Evolutionary conservation across 2,113 vertebrate genomes (phyloP).

Genomic region (Sylvilagus bachmani): DNA sequence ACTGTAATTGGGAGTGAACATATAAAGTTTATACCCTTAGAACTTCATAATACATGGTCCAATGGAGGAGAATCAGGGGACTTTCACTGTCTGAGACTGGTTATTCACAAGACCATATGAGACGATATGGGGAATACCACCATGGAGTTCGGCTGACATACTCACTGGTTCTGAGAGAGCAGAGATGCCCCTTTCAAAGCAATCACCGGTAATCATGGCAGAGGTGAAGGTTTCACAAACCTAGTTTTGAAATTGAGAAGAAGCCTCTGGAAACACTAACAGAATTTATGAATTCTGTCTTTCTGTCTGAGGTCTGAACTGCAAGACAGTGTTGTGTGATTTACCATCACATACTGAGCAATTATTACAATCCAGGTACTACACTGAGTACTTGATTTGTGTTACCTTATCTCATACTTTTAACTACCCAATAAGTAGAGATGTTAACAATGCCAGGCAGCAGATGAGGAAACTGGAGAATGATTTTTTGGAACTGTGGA

Average conservation of each 20-base stretch:
- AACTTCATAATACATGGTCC: neutral
- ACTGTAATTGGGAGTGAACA: neutral
- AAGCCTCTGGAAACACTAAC: neutral
- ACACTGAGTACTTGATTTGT: neutral
- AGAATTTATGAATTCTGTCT: neutral
- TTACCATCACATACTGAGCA: neutral
- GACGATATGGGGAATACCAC: neutral
- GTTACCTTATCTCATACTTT: neutral
- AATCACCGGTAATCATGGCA: neutral
- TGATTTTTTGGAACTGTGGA: neutral
- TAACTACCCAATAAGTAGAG: neutral
- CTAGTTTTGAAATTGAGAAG: neutral
- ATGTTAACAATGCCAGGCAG: neutral
- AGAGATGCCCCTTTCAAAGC: neutral
- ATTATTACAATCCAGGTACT: neutral
- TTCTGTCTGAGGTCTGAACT: neutral
- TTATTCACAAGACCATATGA: neutral
- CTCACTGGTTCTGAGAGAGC: neutral
- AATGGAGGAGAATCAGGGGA: too few relatives aligned
- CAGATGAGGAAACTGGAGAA: neutral
- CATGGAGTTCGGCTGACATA: neutral
- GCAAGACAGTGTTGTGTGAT: neutral
- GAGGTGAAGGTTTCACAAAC: neutral
- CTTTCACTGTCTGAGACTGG: neutral
- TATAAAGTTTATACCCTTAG: neutral